Conservation (phyloP, 2,113 vertebrate genomes). For the Carassius gibelio region DNA sequence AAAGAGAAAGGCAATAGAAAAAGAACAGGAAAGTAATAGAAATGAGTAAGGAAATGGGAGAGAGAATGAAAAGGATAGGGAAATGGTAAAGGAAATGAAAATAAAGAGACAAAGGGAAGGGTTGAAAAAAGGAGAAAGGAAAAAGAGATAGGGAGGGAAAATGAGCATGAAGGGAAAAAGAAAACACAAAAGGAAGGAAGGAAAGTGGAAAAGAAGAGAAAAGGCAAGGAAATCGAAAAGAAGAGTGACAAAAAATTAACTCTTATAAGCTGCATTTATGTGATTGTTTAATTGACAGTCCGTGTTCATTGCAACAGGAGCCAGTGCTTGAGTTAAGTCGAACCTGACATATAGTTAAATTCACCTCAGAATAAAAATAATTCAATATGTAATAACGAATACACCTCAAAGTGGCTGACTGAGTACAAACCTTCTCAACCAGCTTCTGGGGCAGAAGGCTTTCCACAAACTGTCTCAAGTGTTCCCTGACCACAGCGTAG, state of each 20-base stretch:
- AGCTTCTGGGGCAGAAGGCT: constrained; percentile 86
- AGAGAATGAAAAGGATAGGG: too few relatives aligned
- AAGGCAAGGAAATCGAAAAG: background rate
- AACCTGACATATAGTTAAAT: too few relatives aligned
- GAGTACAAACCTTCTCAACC: constrained; percentile 83
- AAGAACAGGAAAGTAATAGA: background rate
- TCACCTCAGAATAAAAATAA: too few relatives aligned
- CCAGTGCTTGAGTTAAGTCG: background rate
- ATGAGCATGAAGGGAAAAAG: too few relatives aligned
- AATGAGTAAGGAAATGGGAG: background rate
- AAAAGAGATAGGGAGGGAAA: background rate
- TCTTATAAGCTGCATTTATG: background rate
- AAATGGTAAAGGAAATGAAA: background rate
- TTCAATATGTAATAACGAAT: too few relatives aligned
- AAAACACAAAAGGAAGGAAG: background rate
- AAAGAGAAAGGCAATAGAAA: background rate
- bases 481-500: constrained; percentile 81
- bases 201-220: background rate
- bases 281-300: background rate
- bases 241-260: too few relatives aligned
- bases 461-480: constrained; percentile 89
- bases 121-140: background rate
- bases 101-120: background rate
- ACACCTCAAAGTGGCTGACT: background rate
- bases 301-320: background rate